Base-by-base conservation (phyloP, 2,888 invertebrate genomes). In the Xestoiulus laeticollis region DNA sequence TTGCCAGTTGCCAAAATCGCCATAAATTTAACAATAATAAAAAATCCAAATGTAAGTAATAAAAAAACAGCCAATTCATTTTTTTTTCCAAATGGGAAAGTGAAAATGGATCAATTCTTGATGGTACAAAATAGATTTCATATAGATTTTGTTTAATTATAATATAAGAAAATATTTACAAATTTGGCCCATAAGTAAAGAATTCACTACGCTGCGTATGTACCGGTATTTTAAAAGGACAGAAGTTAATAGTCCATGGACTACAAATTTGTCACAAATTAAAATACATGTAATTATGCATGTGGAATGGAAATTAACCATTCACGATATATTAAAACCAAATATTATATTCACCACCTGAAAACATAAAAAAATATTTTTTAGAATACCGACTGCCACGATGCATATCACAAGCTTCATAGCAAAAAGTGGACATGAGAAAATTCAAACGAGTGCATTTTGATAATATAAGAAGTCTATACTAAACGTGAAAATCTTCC, bases 121-220 rank as follows among this genome's bases (percentile, higher is more conserved):
- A 59, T n/a, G 19, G 59, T 0, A 8, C n/a, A 59, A 19, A n/a
- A n/a, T 5, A n/a, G n/a, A 6, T 59, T 59, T 59, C 59, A 59
- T 19, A 59, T 8, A 19, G 19, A 59, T n/a, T 59, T 19, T 59
- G 0, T 59, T n/a, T 59, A n/a, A 59, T 59, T 5, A n/a, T 59
- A 59, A 59, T 59, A n/a, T 59, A 1, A 59, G 59, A 59, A 12
- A 2, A 6, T 59, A 59, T 59, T 59, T 59, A 59, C 59, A 59
- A 59, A 59, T 59, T 59, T 59, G 59, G 59, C 59, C 59, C n/a
- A 19, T n/a, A 59, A n/a, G 19, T n/a, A 59, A 59, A 59, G n/a
- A 59, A 59, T 59, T 59, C 59, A 59, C 59, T 3, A 44, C 14
- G 22, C 16, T n/a, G 19, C 19, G 6, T 59, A 22, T 22, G 59